Evolutionary conservation across 2,113 vertebrate genomes (phyloP).

Genomic region (Phaetusa simplex): DNA sequence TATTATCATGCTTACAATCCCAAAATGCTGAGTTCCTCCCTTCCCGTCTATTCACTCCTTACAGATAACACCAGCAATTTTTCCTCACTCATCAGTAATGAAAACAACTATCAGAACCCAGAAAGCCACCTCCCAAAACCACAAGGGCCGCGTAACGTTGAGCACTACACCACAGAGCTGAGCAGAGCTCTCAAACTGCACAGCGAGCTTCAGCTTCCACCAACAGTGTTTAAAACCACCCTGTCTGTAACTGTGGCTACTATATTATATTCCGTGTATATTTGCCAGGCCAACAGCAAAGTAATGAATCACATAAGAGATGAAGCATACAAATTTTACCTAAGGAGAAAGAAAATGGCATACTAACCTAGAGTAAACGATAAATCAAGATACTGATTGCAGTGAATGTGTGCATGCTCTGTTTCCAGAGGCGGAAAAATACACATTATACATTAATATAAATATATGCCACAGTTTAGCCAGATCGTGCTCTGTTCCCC

Average conservation of each 20-base stretch:
- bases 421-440: not conserved
- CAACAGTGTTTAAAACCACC: not conserved
- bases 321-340: not conserved
- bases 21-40: not conserved
- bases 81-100: not conserved
- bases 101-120: not conserved
- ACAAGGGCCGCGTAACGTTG: not conserved
- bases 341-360: not conserved
- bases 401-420: not conserved
- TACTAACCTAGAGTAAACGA: not conserved
- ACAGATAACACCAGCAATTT: not conserved
- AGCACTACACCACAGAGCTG: not conserved
- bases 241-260: not conserved
- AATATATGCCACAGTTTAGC: not conserved
- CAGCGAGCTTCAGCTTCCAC: not conserved
- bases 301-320: not conserved
- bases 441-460: not conserved
- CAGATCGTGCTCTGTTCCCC: not conserved
- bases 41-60: not conserved
- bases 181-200: not conserved
- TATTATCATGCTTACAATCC: not conserved
- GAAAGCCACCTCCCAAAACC: not conserved
- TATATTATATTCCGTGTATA: not conserved
- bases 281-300: not conserved
- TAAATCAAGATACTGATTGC: not conserved